phyloP scores from a whole-genome alignment of 1,140 invertebrate genomes.

The Anastrepha ludens region DNA sequence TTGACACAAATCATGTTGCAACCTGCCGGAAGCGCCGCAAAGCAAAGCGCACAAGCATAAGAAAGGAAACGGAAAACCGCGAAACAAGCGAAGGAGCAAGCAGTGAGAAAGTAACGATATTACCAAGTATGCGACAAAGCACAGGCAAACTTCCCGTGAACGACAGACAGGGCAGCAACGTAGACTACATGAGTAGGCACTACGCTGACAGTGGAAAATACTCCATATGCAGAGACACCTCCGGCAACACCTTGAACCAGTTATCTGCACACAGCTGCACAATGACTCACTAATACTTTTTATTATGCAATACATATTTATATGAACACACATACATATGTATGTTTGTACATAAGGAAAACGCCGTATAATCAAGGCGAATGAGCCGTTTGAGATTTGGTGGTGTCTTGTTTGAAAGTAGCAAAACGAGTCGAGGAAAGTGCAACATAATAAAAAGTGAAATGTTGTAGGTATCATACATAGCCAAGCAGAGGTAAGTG shows the following conservation, averaged over 20 bases:
- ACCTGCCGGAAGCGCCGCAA: conserved; percentile 25
- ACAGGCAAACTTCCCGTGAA: not conserved
- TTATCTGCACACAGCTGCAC: not conserved
- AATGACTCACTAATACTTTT: not conserved
- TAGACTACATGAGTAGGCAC: not conserved
- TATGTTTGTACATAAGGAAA: not conserved
- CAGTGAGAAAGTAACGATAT: not conserved
- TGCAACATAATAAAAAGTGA: conserved; percentile 36
- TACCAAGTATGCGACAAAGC: not conserved
- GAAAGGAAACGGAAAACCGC: conserved; percentile 38
- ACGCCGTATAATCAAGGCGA: conserved; percentile 15
- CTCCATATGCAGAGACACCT: not conserved
- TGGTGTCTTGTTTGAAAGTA: not conserved
- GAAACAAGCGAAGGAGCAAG: not conserved
- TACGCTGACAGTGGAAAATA: not conserved
- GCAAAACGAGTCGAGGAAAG: not conserved
- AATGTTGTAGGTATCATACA: conserved; percentile 20
- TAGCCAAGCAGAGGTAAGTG: not conserved
- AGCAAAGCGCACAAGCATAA: conserved; percentile 33
- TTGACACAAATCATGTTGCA: conserved; percentile 42
- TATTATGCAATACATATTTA: not conserved
- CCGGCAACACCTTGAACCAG: conserved; percentile 30
- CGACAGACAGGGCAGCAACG: not conserved
- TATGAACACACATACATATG: not conserved
- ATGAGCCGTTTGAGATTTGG: conserved; percentile 29